Evolutionary conservation across 2,113 vertebrate genomes (phyloP).

Genomic region (Macrotis lagotis): DNA sequence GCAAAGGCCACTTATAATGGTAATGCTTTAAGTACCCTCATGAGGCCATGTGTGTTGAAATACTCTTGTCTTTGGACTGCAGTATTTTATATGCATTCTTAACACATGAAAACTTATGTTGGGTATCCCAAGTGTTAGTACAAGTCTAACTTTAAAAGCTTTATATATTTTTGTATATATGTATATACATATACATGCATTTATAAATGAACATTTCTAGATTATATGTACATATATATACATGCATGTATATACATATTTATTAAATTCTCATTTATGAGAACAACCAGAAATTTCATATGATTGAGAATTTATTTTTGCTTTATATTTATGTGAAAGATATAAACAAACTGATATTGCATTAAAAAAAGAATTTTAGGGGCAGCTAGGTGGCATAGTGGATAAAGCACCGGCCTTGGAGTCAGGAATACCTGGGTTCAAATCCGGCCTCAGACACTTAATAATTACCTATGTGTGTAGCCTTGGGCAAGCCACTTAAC

Average conservation of each 20-base stretch:
- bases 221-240: neutral
- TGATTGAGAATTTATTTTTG: neutral
- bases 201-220: neutral
- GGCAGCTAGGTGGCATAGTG: no score
- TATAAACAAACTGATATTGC: neutral
- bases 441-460: no score
- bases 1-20: conserved; percentile 57
- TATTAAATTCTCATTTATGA: neutral
- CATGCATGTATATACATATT: neutral
- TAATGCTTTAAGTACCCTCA: conserved; percentile 54
- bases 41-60: conserved; percentile 20
- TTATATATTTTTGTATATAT: neutral
- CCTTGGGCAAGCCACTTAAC: no score
- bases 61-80: neutral
- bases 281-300: neutral
- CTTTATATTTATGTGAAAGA: neutral
- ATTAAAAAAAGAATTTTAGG: neutral
- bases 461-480: no score
- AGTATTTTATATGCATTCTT: neutral
- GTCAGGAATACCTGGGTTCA: no score
- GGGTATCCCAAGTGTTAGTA: conserved; percentile 12
- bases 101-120: neutral
- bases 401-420: no score
- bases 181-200: neutral
- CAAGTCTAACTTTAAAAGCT: conserved; percentile 16